Base-by-base conservation (phyloP, 2,113 vertebrate genomes). In the Ailurus styani region DNA sequence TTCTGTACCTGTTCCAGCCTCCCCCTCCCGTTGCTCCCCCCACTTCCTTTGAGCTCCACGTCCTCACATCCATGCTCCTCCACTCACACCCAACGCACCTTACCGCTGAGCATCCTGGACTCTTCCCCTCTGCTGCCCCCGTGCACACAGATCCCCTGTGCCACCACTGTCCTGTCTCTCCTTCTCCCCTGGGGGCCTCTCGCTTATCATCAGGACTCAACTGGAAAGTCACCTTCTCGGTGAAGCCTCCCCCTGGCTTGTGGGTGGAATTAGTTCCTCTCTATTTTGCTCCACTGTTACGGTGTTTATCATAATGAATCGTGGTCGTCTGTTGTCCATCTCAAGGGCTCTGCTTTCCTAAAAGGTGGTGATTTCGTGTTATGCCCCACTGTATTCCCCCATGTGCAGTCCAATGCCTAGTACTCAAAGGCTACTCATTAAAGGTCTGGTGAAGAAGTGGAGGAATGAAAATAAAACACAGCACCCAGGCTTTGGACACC, bases 61-160 rank as follows among this genome's bases (percentile, higher is more conserved):
- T 31, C 10, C 50, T 72, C 52, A 3, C 6, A 7, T 1, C 45
- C 52, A 18, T 1, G 1, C 8, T 7, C 17, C 52, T 31, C 45
- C 20, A 0, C 9, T 57, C 40, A 52, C 42, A 82, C 52, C 21
- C 23, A n/a, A 1, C 27, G 23, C 42, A 5, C 70, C n/a, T 34
- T 25, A 4, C 68, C 18, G 2, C 11, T 2, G 5, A 9, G 21
- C n/a, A 1, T 3, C 34, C 70, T 13, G 4, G 5, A 12, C 11
- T 10, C 62, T 23, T 34, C 20, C 3, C 3, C 18, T 77, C 84
- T 9, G n/a, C 47, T 6, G 11, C 42, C 2, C 4, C n/a, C 75
- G 64, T 4, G 20, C 15, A n/a, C 23, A 14, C 18, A 54, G 47
- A 23, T 31, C n/a, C 40, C 21, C 20, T 60, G 62, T 55, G 29